Conservation (phyloP, 1,140 invertebrate species). For the Colletes gigas region DNA sequence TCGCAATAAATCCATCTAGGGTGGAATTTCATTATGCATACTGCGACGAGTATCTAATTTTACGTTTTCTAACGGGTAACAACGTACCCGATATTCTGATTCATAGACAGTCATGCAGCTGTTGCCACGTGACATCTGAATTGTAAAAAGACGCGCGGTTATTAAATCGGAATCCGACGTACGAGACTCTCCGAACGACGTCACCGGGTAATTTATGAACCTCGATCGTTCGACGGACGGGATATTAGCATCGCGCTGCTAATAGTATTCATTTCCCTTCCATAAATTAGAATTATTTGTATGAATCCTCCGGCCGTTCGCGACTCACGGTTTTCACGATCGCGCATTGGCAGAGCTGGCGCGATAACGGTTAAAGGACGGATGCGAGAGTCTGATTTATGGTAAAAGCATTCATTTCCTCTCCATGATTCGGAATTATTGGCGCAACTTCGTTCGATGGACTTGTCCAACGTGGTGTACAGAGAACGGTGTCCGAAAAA, state of each 20-base stretch:
- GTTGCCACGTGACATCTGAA: slow-evolving; percentile 71
- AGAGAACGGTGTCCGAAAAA: no score
- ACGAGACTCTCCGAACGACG: background rate
- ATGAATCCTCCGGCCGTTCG: no score
- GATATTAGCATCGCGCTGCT: background rate
- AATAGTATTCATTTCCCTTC: background rate
- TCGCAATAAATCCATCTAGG: slow-evolving; percentile 66
- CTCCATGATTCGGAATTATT: no score
- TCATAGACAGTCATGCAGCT: slow-evolving; percentile 70
- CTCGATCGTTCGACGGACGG: background rate
- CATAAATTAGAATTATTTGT: background rate
- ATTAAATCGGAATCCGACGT: slow-evolving; percentile 63
- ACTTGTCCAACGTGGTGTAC: no score
- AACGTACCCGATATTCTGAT: slow-evolving; percentile 52
- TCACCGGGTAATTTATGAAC: slow-evolving; percentile 17
- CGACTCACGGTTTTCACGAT: no score
- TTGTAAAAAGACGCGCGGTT: slow-evolving; percentile 71
- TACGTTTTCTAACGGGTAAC: slow-evolving; percentile 48
- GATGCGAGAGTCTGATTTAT: no score
- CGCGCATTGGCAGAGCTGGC: no score
- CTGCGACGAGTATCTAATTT: slow-evolving; percentile 64
- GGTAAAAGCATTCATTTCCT: no score
- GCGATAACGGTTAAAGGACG: no score
- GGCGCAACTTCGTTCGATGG: no score
- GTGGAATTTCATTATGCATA: slow-evolving; percentile 65